Evolutionary conservation across 2,113 vertebrate genomes (phyloP), one percentile per base, ranked within the genome.

Genomic region (Opisthocomus hoazin): DNA sequence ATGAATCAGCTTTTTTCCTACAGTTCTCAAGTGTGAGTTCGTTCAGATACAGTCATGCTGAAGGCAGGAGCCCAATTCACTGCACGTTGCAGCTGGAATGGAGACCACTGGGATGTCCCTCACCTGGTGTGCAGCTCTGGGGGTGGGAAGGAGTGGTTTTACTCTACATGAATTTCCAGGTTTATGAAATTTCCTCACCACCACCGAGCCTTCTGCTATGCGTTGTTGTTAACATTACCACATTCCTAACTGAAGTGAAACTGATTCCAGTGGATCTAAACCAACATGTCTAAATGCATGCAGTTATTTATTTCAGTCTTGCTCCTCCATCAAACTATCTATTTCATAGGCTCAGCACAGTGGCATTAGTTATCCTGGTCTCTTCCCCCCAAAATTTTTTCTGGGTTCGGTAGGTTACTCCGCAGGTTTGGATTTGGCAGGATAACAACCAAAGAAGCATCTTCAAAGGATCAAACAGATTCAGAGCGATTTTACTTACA

Each of bases 381-480:
- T 76, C 37, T 89, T 85, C 27, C n/a, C 50, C 56, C 24, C 23
- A 12, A 34, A 71, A 73, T 57, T 87, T 94, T 84, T 84, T 64
- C 66, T 76, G 76, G 65, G 75, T 76, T 92, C 89, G 71, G 50
- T 86, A 41, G 93, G 83, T 94, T 95, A 93, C 74, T 86, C 94
- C 17, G 2, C 76, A 85, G 77, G 95, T 96, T 88, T 94, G 78
- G 11, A 91, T 96, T 94, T 97, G 91, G 85, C 37, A 60, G 91
- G 84, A 68, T 97, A 97, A 97, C 71, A 96, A 93, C 93, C 65
- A 69, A 97, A 89, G 95, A 93, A 94, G 89, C 74, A 71, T 97
- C 97, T 98, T 97, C 95, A 96, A 97, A 97, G 96, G 97, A 98
- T 98, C 97, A 97, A 97, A 98, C 36, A 21, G 68, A 92, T 97